A percentile compares a stretch with the other conserved stretches of the same genome.
Evolutionary conservation across 2,113 vertebrate species (phyloP).

Genomic region (Pomatostomus ruficeps): DNA sequence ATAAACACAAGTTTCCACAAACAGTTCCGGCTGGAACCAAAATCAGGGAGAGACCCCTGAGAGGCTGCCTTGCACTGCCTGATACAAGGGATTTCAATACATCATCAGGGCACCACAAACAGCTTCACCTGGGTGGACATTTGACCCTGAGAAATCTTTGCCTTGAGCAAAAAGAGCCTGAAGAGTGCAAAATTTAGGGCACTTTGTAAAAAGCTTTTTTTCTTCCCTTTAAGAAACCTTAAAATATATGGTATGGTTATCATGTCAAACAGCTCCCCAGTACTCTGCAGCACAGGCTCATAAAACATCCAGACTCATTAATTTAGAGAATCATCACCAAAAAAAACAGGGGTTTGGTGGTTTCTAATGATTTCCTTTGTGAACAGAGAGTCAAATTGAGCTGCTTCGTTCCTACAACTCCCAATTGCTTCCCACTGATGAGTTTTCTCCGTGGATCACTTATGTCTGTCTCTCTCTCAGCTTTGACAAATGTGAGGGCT

Average conservation of each 20-base stretch:
- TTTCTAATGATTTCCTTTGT: neutral
- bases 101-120: neutral
- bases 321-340: neutral
- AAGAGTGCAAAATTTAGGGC: neutral
- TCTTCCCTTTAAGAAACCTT: neutral
- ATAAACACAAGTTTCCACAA: neutral
- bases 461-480: neutral
- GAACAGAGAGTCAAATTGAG: neutral
- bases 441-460: neutral
- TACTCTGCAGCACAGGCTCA: neutral
- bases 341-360: neutral
- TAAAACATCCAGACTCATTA: neutral
- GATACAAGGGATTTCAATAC: accelerated
- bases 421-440: neutral
- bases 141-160: neutral
- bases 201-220: neutral
- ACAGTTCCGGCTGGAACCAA: neutral
- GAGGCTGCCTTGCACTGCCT: neutral
- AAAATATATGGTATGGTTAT: neutral
- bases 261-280: neutral
- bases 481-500: neutral
- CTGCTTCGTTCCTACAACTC: neutral
- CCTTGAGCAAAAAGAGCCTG: neutral
- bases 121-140: neutral
- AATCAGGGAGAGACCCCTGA: neutral